Conservation (phyloP, 1,140 invertebrate genomes). For the Bombus breviceps region DNA sequence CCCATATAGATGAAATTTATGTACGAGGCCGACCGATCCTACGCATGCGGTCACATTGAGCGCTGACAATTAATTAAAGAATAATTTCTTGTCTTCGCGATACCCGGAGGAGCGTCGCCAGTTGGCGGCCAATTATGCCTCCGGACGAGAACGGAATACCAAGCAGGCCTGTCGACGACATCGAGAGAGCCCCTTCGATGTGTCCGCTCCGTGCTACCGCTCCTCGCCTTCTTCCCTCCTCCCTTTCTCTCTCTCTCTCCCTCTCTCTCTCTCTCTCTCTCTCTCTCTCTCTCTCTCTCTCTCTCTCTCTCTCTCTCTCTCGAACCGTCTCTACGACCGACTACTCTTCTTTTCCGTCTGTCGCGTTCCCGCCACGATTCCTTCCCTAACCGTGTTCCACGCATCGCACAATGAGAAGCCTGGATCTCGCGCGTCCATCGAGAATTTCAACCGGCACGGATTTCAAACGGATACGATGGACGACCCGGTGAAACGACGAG, state of each 20-base stretch:
- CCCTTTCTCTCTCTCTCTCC: background rate
- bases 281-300: background rate
- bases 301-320: background rate
- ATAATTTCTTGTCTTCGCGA: conserved; percentile 83
- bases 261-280: background rate
- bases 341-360: conserved; percentile 1
- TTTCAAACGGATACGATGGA: background rate
- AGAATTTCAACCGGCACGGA: background rate
- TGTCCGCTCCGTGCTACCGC: conserved; percentile 32
- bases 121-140: conserved; percentile 82
- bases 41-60: conserved; percentile 70
- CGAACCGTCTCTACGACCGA: background rate
- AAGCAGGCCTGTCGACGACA: conserved; percentile 75
- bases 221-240: conserved; percentile 19
- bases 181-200: conserved; percentile 51
- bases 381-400: background rate
- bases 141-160: conserved; percentile 80
- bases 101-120: conserved; percentile 77
- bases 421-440: background rate
- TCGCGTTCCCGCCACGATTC: background rate
- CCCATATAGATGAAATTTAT: conserved; percentile 75
- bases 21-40: conserved; percentile 65
- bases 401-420: conserved; percentile 9
- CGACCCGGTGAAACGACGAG: rapidly evolving
- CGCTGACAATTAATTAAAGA: conserved; percentile 83